Base-by-base conservation (phyloP, 1,140 invertebrate species). In the Sycophila sp. region DNA sequence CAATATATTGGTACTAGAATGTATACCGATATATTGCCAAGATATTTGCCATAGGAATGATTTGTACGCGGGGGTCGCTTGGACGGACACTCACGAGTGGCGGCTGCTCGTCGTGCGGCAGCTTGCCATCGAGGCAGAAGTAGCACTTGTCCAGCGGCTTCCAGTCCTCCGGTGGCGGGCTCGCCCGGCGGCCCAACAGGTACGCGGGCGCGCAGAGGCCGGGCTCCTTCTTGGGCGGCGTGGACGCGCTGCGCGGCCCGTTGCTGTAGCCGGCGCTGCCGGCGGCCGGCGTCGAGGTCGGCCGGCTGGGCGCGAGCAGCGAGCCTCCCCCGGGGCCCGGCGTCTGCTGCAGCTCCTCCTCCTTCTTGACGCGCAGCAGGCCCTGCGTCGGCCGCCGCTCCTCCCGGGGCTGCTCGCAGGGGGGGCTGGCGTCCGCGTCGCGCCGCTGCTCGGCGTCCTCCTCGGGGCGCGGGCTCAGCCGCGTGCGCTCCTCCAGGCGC, bases 81-180 rank as follows among this genome's bases (percentile, higher is more conserved):
- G n/a, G n/a, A n/a, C n/a, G 10, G 22, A 11, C 55, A 83, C 87
- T 88, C 80, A 89, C 88, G 85, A 89, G 85, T 76, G 87, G 87
- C 81, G 88, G 83, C 81, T 87, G 86, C 78, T 87, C 87, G 81
- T 87, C 87, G 83, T 88, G 86, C 69, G 84, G 87, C 85, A 92
- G 87, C 83, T 92, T 93, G 82, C 92, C 92, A 89, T 94, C 92
- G 81, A 92, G 90, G 88, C 94, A 96, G 86, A 95, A 95, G 88
- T 93, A 92, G 86, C 94, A 95, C 86, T 93, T 94, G 83, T 93
- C 91, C 78, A 92, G 88, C 75, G 94, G 93, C 83, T 91, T 91
- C 94, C 94, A 96, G 84, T 95, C 94, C 82, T 90, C 87, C 22
- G 91, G 90, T 75, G 83, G 83, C 75, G 86, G 83, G 76, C 88